Evolutionary conservation across 2,113 vertebrate genomes (phyloP).

Genomic region (Halcyon senegalensis): DNA sequence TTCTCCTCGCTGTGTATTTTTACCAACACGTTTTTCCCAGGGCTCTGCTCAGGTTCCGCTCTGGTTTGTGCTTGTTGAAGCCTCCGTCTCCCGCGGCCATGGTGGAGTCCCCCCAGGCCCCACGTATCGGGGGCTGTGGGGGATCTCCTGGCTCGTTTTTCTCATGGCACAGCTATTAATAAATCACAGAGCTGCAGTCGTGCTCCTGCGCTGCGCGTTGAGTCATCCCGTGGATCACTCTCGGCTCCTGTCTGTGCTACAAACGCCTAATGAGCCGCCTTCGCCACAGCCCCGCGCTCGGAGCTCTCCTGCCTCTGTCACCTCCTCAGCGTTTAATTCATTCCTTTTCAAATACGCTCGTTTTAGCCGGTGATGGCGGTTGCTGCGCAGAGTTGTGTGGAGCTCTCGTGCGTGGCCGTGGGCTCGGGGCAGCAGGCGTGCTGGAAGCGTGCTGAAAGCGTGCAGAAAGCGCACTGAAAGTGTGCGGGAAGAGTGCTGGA

Average conservation of each 20-base stretch:
- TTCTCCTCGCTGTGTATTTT: background rate
- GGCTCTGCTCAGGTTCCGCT: fast-evolving
- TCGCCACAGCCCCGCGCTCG: fast-evolving
- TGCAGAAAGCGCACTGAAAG: fast-evolving
- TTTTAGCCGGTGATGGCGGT: fast-evolving
- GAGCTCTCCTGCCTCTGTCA: too few species aligned
- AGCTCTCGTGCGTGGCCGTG: fast-evolving
- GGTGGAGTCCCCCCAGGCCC: background rate
- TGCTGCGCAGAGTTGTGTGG: fast-evolving
- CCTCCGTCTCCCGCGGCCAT: fast-evolving
- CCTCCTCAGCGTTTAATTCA: too few species aligned
- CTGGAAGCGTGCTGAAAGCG: background rate
- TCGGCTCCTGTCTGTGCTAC: background rate
- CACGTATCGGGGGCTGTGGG: fast-evolving
- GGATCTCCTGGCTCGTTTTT: fast-evolving
- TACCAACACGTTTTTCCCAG: background rate
- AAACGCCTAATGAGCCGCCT: background rate
- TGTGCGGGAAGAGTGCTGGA: background rate
- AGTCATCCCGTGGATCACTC: background rate
- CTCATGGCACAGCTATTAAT: background rate
- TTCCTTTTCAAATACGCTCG: fast-evolving
- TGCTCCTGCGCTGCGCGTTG: background rate
- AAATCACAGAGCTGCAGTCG: background rate
- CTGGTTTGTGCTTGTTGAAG: background rate
- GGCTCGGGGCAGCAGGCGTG: background rate